Evolutionary conservation across 2,113 vertebrate genomes (phyloP).

Genomic region (Lagopus muta): DNA sequence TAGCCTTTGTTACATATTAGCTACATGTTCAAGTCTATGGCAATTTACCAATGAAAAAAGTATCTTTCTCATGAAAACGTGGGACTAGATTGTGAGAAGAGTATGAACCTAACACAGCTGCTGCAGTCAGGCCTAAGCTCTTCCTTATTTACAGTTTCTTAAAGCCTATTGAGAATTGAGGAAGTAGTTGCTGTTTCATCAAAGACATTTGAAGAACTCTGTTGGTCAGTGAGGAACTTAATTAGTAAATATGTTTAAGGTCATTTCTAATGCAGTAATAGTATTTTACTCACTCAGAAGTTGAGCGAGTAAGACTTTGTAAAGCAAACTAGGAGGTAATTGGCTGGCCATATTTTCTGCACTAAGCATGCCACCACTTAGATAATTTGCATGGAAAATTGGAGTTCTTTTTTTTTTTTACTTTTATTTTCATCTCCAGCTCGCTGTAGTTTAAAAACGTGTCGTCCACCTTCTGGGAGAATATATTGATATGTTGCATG

Average conservation of each 20-base stretch:
- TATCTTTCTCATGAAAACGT: not conserved
- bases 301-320: not conserved
- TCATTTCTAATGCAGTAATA: not conserved
- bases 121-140: not conserved
- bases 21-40: too few relatives aligned
- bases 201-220: not conserved
- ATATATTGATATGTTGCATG: not conserved
- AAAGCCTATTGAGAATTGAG: not conserved
- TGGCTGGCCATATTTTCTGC: not conserved
- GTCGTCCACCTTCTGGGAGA: not conserved
- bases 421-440: not conserved
- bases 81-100: not conserved
- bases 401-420: not conserved
- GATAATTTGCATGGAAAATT: not conserved
- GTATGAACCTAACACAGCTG: not conserved
- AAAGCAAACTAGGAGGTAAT: not conserved
- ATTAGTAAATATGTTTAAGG: not conserved
- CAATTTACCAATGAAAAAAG: not conserved
- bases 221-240: not conserved
- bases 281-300: accelerated
- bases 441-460: not conserved
- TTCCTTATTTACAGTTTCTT: not conserved
- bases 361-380: not conserved
- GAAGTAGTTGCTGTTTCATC: not conserved
- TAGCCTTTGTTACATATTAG: too few relatives aligned